Percentiles rank a stretch among this genome's conserved stretches.
Evolutionary conservation across 53 echinoderm and acorn worm species (phyloP).

Genomic region (Stichopus horrens): DNA sequence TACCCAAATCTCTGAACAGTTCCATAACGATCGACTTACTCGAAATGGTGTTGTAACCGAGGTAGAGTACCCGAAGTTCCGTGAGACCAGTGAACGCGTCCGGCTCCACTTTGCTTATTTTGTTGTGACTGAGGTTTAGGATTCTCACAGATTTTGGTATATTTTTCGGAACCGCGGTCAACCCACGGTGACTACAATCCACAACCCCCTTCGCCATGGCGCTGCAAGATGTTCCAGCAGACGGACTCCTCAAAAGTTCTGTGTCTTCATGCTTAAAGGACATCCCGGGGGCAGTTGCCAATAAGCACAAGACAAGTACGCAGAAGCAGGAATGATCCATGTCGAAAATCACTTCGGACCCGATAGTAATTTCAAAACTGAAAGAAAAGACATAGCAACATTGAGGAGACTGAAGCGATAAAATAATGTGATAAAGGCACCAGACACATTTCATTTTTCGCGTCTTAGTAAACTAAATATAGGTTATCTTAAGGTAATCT

Average conservation of each 20-base stretch:
- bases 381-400: too few relatives aligned
- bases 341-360: background rate
- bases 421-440: too few relatives aligned
- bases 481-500: too few relatives aligned
- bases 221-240: background rate
- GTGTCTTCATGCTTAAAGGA: background rate
- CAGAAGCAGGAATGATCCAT: background rate
- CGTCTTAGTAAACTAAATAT: too few relatives aligned
- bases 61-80: conserved; percentile 59
- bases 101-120: conserved; percentile 38
- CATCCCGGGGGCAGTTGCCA: background rate
- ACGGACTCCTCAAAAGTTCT: background rate
- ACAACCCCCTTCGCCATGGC: conserved; percentile 56
- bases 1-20: conserved; percentile 61
- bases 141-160: conserved; percentile 59
- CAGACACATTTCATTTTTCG: too few relatives aligned
- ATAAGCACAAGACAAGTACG: background rate
- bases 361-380: too few relatives aligned
- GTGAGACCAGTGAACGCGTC: conserved; percentile 74
- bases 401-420: too few relatives aligned
- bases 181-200: conserved; percentile 69
- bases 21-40: conserved; percentile 46
- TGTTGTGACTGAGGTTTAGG: conserved; percentile 76
- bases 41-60: conserved; percentile 75
- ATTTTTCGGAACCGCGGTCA: conserved; percentile 62